A percentile compares a stretch with the other conserved stretches of the same genome.
phyloP scores from a whole-genome alignment of 2,888 invertebrate genomes.

The Lathronympha strigana region DNA sequence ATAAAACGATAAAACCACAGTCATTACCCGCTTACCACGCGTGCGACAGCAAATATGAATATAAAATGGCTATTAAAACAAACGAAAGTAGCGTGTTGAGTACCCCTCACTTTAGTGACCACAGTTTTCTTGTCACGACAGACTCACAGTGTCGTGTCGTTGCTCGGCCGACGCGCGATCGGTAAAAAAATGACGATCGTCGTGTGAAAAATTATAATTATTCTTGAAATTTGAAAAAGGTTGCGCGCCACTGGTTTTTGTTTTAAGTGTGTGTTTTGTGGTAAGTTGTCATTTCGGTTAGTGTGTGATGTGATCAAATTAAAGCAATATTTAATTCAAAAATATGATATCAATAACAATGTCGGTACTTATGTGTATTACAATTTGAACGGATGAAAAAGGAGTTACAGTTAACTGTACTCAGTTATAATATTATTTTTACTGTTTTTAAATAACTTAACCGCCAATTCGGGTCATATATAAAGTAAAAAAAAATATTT shows the following conservation, averaged over 20 bases:
- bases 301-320: constrained; percentile 19
- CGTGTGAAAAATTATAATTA: constrained; percentile 10
- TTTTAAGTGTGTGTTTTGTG: neutral
- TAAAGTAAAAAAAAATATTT: no score
- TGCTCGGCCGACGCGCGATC: constrained; percentile 67
- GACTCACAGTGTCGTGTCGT: constrained; percentile 62
- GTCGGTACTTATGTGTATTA: no score
- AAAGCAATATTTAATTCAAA: no score
- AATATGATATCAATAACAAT: no score
- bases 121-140: constrained; percentile 51
- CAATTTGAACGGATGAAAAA: no score
- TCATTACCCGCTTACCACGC: constrained; percentile 36
- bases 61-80: constrained; percentile 41
- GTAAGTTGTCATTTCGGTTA: constrained; percentile 24
- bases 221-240: constrained; percentile 19
- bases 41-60: constrained; percentile 18
- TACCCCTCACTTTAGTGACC: constrained; percentile 58
- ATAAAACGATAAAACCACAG: constrained; percentile 10
- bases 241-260: constrained; percentile 31
- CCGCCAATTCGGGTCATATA: no score
- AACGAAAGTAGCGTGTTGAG: constrained; percentile 65
- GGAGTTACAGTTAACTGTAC: no score
- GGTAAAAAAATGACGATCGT: constrained; percentile 40
- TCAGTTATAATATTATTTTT: no score
- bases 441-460: no score